Evolutionary conservation across 2,888 invertebrate genomes (phyloP).

Genomic region (Gerosis bhagava): DNA sequence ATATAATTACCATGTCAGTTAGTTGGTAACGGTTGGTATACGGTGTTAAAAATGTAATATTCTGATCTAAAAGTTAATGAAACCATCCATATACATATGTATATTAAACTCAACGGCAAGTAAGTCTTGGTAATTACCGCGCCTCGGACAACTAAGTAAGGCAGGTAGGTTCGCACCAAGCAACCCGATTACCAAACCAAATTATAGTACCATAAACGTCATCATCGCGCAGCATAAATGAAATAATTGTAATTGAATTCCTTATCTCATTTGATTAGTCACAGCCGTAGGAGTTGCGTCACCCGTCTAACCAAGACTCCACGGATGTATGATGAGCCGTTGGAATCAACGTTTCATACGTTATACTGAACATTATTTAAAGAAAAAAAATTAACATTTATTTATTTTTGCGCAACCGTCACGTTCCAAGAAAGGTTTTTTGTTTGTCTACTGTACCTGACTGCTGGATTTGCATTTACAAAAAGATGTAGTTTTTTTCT

Average conservation of each 20-base stretch:
- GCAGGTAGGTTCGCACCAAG: conserved; percentile 8
- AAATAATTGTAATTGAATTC: conserved; percentile 71
- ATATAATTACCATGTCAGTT: no score
- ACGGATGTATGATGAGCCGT: conserved; percentile 11
- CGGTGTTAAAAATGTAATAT: not conserved
- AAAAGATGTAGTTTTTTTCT: no score
- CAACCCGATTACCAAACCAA: conserved; percentile 28
- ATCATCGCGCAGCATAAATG: conserved; percentile 44
- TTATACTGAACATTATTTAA: no score
- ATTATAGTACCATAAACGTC: conserved; percentile 39
- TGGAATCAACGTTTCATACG: not conserved
- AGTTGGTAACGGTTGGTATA: no score
- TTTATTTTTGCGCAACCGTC: no score
- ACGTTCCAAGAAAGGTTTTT: no score
- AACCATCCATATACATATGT: conserved; percentile 8
- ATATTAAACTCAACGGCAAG: conserved; percentile 5
- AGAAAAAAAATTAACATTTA: no score
- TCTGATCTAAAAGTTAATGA: not conserved
- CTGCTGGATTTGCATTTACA: no score
- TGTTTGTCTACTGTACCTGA: no score
- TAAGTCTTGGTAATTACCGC: conserved; percentile 14
- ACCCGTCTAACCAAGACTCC: conserved; percentile 28
- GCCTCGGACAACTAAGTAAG: conserved; percentile 6
- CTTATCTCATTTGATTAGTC: conserved; percentile 77
- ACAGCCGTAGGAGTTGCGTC: conserved; percentile 72